Evolutionary conservation across 2,888 invertebrate species (phyloP).

Genomic region (Priocnemis perturbator): DNA sequence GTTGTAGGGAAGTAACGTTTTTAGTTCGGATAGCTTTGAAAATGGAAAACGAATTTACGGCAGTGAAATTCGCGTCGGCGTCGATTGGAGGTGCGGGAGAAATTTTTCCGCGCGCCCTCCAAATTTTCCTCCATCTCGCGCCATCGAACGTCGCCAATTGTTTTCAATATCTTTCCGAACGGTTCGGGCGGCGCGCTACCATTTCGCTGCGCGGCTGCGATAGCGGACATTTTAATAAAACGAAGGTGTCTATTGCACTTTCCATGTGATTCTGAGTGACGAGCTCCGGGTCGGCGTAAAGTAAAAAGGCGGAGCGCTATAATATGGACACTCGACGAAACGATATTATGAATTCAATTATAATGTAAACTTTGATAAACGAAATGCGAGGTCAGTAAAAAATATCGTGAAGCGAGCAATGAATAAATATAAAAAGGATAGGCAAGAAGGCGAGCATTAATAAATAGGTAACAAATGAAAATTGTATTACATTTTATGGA

Average conservation of each 20-base stretch:
- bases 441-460: no score
- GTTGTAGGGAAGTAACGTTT: no score
- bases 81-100: background rate
- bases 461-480: no score
- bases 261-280: background rate
- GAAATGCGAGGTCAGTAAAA: no score
- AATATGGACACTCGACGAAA: no score
- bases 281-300: background rate
- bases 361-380: no score
- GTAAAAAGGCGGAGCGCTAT: no score
- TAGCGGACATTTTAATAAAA: slow-evolving; percentile 32
- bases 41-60: background rate
- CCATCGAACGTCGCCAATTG: slow-evolving; percentile 26
- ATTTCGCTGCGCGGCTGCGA: slow-evolving; percentile 4
- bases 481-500: no score
- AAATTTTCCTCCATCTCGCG: slow-evolving; percentile 7
- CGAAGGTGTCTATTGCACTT: slow-evolving; percentile 6
- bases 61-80: background rate
- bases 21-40: background rate
- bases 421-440: no score
- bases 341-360: no score
- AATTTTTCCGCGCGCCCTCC: no score
- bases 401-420: no score
- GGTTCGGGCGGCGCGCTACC: background rate
- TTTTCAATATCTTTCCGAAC: slow-evolving; percentile 36